A percentile compares a stretch with the other conserved stretches of the same genome.
phyloP scores from a whole-genome alignment of 2,797 vertebrate genomes.

The Microtus californicus region DNA sequence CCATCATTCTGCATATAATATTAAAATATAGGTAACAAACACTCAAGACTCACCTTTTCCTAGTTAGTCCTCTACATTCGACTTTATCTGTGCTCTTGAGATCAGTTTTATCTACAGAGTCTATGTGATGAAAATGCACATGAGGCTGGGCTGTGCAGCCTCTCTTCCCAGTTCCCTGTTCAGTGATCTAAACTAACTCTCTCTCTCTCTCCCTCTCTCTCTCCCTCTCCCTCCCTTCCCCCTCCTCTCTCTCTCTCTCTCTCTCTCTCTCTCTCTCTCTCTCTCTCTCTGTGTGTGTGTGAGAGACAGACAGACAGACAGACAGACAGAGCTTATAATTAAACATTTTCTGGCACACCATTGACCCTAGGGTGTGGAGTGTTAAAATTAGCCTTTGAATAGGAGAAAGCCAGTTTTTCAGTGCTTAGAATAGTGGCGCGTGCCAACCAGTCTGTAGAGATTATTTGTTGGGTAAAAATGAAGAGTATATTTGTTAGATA shows the following conservation, averaged over 20 bases:
- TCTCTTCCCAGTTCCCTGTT: neutral
- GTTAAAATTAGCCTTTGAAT: neutral
- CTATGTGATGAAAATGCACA: neutral
- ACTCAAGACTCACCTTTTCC: conserved; percentile 7
- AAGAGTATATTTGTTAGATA: neutral
- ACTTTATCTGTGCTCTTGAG: neutral
- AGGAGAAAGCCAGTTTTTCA: neutral
- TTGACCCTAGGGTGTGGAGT: neutral
- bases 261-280: too few relatives aligned
- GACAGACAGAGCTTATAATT: neutral
- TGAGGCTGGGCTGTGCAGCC: neutral
- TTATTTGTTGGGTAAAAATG: neutral
- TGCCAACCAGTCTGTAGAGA: neutral
- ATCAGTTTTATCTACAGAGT: neutral
- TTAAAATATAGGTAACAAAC: conserved; percentile 11
- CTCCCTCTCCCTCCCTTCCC: too few relatives aligned
- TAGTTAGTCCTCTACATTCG: neutral
- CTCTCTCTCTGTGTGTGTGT: too few relatives aligned
- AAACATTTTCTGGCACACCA: neutral
- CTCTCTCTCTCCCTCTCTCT: too few relatives aligned
- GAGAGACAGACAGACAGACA: too few relatives aligned
- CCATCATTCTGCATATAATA: neutral
- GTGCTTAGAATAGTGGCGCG: neutral
- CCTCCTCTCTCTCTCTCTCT: too few relatives aligned
- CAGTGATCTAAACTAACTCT: neutral